Conservation (phyloP, 2,888 invertebrate species). For the Cosmorhoe ocellata region DNA sequence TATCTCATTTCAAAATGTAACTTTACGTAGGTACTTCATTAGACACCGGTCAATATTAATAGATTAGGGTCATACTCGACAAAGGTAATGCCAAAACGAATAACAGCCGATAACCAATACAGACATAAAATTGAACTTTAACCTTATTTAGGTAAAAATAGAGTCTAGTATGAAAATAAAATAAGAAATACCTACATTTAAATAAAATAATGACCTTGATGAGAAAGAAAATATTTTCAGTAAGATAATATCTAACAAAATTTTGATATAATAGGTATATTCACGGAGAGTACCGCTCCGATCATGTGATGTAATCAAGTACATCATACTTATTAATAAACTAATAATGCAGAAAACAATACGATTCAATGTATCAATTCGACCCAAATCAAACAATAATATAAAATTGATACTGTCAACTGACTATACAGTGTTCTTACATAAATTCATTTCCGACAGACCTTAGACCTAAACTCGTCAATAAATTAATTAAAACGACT, state of each 20-base stretch:
- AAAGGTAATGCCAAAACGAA: slow-evolving; percentile 38
- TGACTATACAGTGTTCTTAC: slow-evolving; percentile 33
- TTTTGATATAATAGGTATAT: too few relatives aligned
- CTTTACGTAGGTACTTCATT: slow-evolving; percentile 39
- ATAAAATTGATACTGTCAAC: slow-evolving; percentile 25
- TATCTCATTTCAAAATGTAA: slow-evolving; percentile 4
- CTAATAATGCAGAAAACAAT: not conserved
- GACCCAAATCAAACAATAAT: slow-evolving; percentile 13
- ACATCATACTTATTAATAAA: too few relatives aligned
- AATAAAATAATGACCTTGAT: too few relatives aligned
- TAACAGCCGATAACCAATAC: slow-evolving; percentile 42
- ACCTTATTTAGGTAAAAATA: too few relatives aligned
- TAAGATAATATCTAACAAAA: too few relatives aligned
- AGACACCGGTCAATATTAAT: slow-evolving; percentile 47
- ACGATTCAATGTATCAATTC: slow-evolving; percentile 9
- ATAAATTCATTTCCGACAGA: slow-evolving; percentile 42
- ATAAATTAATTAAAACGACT: slow-evolving; percentile 58
- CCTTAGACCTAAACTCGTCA: slow-evolving; percentile 42
- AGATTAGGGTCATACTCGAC: slow-evolving; percentile 54
- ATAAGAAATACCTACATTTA: too few relatives aligned
- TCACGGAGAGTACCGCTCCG: too few relatives aligned
- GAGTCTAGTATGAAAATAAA: too few relatives aligned
- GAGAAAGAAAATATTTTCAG: too few relatives aligned
- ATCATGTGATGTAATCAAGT: too few relatives aligned
- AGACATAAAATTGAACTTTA: slow-evolving; percentile 52